Evolutionary conservation across 2,888 invertebrate species (phyloP).

Genomic region (Eutolmus rufibarbis): DNA sequence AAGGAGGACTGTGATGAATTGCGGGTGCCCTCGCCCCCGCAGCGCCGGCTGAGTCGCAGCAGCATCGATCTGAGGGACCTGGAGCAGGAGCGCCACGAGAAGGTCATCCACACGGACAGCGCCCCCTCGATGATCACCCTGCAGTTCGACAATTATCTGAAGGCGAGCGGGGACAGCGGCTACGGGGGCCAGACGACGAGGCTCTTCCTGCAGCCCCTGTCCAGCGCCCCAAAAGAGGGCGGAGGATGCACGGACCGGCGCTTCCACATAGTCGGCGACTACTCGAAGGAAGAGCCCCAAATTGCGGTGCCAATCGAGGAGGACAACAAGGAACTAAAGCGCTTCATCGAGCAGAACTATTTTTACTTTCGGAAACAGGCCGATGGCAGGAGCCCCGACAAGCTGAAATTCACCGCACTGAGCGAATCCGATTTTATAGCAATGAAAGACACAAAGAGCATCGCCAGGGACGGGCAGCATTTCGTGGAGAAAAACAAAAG

Average conservation of each 20-base stretch:
- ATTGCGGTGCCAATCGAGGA: slow-evolving; percentile 59
- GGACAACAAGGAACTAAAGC: slow-evolving; percentile 62
- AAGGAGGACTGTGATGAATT: slow-evolving; percentile 63
- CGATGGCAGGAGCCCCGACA: slow-evolving; percentile 44
- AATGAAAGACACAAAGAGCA: slow-evolving; percentile 52
- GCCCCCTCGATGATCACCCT: slow-evolving; percentile 63
- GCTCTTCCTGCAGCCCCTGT: slow-evolving; percentile 35
- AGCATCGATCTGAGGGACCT: slow-evolving; percentile 63
- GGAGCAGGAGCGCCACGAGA: slow-evolving; percentile 62
- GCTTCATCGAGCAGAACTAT: slow-evolving; percentile 62
- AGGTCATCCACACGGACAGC: slow-evolving; percentile 63
- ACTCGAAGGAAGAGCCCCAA: slow-evolving; percentile 48
- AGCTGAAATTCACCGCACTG: slow-evolving; percentile 56
- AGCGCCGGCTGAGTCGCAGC: slow-evolving; percentile 62
- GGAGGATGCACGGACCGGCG: not conserved
- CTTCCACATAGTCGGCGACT: slow-evolving; percentile 16
- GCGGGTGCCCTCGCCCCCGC: slow-evolving; percentile 62
- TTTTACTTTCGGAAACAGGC: slow-evolving; percentile 59
- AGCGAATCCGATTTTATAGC: slow-evolving; percentile 62
- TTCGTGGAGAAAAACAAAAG: slow-evolving; percentile 42
- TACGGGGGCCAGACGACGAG: slow-evolving; percentile 5
- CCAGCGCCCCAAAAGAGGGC: slow-evolving; percentile 6
- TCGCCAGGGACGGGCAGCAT: not conserved
- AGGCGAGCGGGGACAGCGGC: slow-evolving; percentile 49
- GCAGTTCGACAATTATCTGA: slow-evolving; percentile 55